Evolutionary conservation across 2,888 invertebrate species (phyloP).

Genomic region (Yponomeuta sedellus): DNA sequence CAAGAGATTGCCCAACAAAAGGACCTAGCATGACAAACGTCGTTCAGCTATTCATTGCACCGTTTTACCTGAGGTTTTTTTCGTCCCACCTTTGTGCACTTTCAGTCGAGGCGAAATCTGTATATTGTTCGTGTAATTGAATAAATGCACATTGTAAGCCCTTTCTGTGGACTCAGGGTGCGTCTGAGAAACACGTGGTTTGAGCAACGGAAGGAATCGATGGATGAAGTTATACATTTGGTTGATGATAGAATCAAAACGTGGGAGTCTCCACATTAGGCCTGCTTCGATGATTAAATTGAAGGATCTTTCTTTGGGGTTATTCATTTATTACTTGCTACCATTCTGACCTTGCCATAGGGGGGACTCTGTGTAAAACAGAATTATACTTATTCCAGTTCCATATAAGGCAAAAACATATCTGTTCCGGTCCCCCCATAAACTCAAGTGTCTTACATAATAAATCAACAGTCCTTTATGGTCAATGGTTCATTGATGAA

Average conservation of each 20-base stretch:
- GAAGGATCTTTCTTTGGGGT: neutral
- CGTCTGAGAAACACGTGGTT: slow-evolving; percentile 28
- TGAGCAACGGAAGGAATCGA: neutral
- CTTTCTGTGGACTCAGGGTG: slow-evolving; percentile 34
- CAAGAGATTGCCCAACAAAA: slow-evolving; percentile 15
- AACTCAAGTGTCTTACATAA: neutral
- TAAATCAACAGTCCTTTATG: neutral
- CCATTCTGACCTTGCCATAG: neutral
- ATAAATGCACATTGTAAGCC: slow-evolving; percentile 61
- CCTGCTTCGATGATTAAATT: neutral
- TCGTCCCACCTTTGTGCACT: slow-evolving; percentile 52
- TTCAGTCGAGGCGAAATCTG: slow-evolving; percentile 49
- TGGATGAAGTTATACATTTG: slow-evolving; percentile 23
- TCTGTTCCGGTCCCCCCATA: too few relatives aligned
- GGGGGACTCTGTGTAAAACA: too few relatives aligned
- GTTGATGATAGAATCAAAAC: slow-evolving; percentile 32
- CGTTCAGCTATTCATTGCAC: slow-evolving; percentile 50
- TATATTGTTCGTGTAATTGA: slow-evolving; percentile 70
- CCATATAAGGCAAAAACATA: too few relatives aligned
- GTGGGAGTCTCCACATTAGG: slow-evolving; percentile 18
- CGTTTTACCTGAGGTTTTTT: slow-evolving; percentile 57
- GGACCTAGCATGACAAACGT: slow-evolving; percentile 43
- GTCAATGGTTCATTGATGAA: neutral
- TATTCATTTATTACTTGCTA: neutral
- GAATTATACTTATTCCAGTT: too few relatives aligned